These are phyloP conservation scores for Pachyuromys duprasi DNA, from an alignment of 2,797 vertebrate species.

Conservation along the genomic window DNA sequence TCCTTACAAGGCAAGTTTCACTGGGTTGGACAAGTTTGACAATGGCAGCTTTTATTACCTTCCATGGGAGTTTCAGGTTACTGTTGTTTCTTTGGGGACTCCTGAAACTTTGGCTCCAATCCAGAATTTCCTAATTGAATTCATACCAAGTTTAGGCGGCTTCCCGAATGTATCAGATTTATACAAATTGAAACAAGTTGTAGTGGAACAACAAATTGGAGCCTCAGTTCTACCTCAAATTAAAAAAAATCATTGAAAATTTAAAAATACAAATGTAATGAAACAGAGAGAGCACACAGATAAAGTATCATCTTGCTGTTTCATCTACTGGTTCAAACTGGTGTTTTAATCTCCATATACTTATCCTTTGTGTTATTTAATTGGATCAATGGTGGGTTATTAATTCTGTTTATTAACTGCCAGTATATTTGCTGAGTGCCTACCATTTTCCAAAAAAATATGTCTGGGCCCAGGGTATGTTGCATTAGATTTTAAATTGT, in stretches of 20 bases:
- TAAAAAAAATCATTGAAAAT: neutral
- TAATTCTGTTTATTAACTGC: neutral
- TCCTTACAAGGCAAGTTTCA: slow-evolving; percentile 74
- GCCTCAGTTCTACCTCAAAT: neutral
- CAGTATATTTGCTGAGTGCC: neutral
- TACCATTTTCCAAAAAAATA: neutral
- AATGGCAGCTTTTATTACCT: slow-evolving; percentile 73
- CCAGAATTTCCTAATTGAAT: slow-evolving; percentile 53
- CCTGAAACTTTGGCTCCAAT: neutral
- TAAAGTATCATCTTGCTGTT: neutral
- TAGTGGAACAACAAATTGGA: neutral
- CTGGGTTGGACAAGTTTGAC: slow-evolving; percentile 26
- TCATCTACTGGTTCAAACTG: neutral
- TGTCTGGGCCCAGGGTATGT: no score
- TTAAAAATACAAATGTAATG: neutral
- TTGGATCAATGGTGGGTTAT: neutral
- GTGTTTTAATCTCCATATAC: neutral
- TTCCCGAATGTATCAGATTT: slow-evolving; percentile 54
- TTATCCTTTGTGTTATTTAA: neutral
- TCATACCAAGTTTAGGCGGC: neutral
- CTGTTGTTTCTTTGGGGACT: slow-evolving; percentile 33
- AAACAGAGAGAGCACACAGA: no score
- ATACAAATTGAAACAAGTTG: slow-evolving; percentile 40
- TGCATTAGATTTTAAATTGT: neutral
- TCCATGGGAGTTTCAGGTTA: neutral